Evolutionary conservation across 2,113 vertebrate species (phyloP).

Genomic region (Malurus alboscapulatus): DNA sequence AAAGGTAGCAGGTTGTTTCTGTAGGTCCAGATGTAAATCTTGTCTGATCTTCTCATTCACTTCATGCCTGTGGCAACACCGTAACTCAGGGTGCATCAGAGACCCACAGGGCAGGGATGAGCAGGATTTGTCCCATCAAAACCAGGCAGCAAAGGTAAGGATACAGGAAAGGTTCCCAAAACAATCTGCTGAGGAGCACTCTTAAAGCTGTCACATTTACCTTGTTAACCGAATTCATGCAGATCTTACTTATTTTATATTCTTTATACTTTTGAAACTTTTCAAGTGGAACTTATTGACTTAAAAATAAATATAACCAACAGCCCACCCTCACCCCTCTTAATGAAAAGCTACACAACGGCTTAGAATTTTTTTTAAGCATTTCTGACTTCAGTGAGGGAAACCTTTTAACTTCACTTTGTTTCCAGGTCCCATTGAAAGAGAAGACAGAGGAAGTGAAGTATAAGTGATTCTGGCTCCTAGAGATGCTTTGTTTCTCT

Average conservation of each 20-base stretch:
- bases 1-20: background rate
- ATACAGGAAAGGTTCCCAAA: background rate
- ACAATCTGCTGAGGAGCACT: background rate
- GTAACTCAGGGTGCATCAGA: rapidly evolving
- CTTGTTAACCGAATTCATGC: background rate
- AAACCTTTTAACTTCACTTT: conserved; percentile 43
- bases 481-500: conserved; percentile 64
- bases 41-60: background rate
- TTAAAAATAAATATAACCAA: background rate
- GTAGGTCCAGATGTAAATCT: background rate
- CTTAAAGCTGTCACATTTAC: background rate
- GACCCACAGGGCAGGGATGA: background rate
- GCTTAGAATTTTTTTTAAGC: background rate
- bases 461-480: conserved; percentile 63
- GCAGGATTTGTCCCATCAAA: background rate
- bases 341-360: background rate
- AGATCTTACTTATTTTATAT: background rate
- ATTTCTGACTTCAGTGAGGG: background rate
- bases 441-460: conserved; percentile 46
- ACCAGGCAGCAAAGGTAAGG: background rate
- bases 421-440: conserved; percentile 55
- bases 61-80: background rate
- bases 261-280: background rate
- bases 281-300: background rate
- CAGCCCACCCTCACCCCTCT: background rate